A percentile compares a stretch with the other conserved stretches of the same genome.
Evolutionary conservation across 2,797 vertebrate species (phyloP).

Genomic region (Hemitrygon akajei): DNA sequence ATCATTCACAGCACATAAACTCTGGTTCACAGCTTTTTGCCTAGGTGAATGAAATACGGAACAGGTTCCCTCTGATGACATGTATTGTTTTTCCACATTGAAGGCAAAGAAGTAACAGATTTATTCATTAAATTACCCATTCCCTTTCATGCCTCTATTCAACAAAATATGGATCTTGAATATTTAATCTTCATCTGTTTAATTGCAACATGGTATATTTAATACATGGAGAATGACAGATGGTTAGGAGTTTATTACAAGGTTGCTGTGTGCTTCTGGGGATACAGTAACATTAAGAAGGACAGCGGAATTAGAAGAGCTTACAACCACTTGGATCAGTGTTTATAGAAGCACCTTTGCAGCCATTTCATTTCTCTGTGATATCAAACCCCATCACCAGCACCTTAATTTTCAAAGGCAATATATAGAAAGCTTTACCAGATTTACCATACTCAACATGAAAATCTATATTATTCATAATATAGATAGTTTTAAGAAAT

Average conservation of each 20-base stretch:
- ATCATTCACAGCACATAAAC: neutral
- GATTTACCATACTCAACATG: neutral
- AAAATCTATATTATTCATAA: too few species aligned
- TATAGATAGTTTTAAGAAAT: neutral
- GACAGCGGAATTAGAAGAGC: constrained; percentile 9
- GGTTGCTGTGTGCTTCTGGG: constrained; percentile 8
- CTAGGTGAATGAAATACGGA: constrained; percentile 11
- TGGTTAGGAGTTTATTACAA: constrained; percentile 31
- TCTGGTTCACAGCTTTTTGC: neutral
- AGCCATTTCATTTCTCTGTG: neutral
- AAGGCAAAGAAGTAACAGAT: constrained; percentile 28
- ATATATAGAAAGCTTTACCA: neutral
- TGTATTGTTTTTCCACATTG: constrained; percentile 27
- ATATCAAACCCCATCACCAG: neutral
- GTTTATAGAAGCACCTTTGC: neutral
- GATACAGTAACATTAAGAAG: constrained; percentile 16
- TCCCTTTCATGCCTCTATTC: constrained; percentile 33
- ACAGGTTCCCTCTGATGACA: constrained; percentile 1
- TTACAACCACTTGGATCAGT: neutral
- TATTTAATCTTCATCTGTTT: constrained; percentile 34
- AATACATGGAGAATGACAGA: constrained; percentile 34
- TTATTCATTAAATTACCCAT: constrained; percentile 31
- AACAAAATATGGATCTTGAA: constrained; percentile 35
- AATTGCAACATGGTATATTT: constrained; percentile 33
- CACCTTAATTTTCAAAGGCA: neutral